phyloP scores from a whole-genome alignment of 2,797 vertebrate species.

The Aldrovandia affinis region DNA sequence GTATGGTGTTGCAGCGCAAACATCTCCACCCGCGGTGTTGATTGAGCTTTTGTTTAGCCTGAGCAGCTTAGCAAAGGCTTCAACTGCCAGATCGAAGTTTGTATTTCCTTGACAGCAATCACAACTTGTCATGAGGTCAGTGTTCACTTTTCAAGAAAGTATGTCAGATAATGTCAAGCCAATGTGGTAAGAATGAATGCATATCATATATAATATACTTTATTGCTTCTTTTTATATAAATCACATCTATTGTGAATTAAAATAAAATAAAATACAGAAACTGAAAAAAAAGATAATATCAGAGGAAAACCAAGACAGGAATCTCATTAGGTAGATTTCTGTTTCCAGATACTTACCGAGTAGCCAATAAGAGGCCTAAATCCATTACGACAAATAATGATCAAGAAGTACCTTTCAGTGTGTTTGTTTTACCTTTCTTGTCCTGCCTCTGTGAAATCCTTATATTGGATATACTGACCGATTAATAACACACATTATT shows the following conservation, averaged over 20 bases:
- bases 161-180: not conserved
- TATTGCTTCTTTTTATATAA: not conserved
- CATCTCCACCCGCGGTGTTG: conserved; percentile 61
- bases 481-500: not conserved
- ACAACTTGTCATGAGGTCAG: conserved; percentile 62
- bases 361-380: not conserved
- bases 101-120: conserved; percentile 65
- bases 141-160: conserved; percentile 37
- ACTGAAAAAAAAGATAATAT: not conserved
- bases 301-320: not conserved
- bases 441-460: not conserved
- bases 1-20: conserved; percentile 70
- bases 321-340: not conserved
- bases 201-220: not conserved
- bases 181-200: not conserved
- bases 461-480: not conserved
- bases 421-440: not conserved
- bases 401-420: not conserved
- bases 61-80: conserved; percentile 61
- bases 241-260: not conserved
- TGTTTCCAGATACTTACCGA: not conserved
- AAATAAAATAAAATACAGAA: not conserved
- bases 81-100: conserved; percentile 67
- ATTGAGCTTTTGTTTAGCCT: conserved; percentile 52
- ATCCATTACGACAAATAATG: not conserved